phyloP scores from a whole-genome alignment of 2,888 invertebrate species.

The Cheilosia soror region DNA sequence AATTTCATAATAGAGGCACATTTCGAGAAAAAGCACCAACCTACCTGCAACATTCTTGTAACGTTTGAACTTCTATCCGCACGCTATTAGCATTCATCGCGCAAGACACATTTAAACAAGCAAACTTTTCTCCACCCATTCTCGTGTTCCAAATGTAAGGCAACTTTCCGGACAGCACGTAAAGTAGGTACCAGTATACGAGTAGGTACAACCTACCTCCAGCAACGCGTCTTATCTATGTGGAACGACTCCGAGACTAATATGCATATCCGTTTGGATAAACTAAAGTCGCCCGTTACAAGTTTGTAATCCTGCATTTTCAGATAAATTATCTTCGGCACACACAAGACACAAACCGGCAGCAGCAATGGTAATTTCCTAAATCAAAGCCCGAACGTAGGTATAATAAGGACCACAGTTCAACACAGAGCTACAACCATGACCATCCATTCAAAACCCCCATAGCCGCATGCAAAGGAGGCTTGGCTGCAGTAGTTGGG shows the following conservation, averaged over 20 bases:
- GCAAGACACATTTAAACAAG: conserved; percentile 32
- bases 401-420: conserved; percentile 49
- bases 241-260: conserved; percentile 73
- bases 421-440: conserved; percentile 6
- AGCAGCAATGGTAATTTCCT: conserved; percentile 70
- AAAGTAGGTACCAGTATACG: conserved; percentile 31
- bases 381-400: conserved; percentile 67
- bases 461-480: conserved; percentile 2
- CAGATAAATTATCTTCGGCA: conserved; percentile 69
- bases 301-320: conserved; percentile 75
- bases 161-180: conserved; percentile 19
- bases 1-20: too few species aligned
- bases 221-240: conserved; percentile 71
- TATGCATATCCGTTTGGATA: conserved; percentile 75
- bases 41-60: neutral
- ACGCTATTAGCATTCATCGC: conserved; percentile 29
- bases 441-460: conserved; percentile 18
- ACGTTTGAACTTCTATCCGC: conserved; percentile 5
- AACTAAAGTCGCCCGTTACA: conserved; percentile 75
- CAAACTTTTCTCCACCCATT: neutral
- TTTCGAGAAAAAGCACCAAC: too few species aligned
- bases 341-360: conserved; percentile 50
- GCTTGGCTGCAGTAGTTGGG: conserved; percentile 58
- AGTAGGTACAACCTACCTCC: conserved; percentile 51
- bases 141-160: conserved; percentile 27